These are phyloP conservation scores for Porites evermanni DNA, from an alignment of 92 coral and sea anemone species.

Conservation along the genomic window DNA sequence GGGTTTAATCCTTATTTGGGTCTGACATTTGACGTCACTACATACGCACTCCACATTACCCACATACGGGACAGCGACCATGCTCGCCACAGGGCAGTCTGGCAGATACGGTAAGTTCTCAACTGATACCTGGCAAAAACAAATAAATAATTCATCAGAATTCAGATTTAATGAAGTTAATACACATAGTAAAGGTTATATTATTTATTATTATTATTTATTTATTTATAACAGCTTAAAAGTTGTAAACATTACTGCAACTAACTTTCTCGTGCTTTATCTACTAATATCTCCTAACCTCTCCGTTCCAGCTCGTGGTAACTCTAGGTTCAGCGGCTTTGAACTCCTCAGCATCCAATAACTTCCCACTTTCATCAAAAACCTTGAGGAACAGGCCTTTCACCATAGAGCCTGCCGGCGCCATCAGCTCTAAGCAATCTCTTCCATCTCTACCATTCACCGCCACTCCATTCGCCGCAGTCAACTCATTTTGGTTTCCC, in stretches of 20 bases:
- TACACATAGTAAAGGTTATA: no score
- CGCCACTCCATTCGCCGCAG: slow-evolving; percentile 39
- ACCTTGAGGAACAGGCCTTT: slow-evolving; percentile 71
- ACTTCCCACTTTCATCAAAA: slow-evolving; percentile 78
- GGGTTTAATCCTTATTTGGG: slow-evolving; percentile 80
- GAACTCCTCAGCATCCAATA: slow-evolving; percentile 58
- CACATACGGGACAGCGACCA: slow-evolving; percentile 72
- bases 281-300: slow-evolving; percentile 47
- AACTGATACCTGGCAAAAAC: slow-evolving; percentile 61
- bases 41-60: slow-evolving; percentile 84
- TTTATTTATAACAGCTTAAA: no score
- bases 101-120: slow-evolving; percentile 76
- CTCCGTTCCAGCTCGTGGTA: slow-evolving; percentile 87
- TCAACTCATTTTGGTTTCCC: slow-evolving; percentile 33
- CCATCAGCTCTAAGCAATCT: slow-evolving; percentile 82
- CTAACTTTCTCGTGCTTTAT: no score
- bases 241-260: no score
- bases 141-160: not conserved
- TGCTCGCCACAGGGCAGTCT: slow-evolving; percentile 82
- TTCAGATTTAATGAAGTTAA: not conserved
- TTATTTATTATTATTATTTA: no score
- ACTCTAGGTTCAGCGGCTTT: slow-evolving; percentile 64
- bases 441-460: slow-evolving; percentile 52
- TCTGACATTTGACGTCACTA: slow-evolving; percentile 76
- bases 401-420: slow-evolving; percentile 82